Conservation (phyloP, 2,797 vertebrate species). For the Onychomys arenicola region DNA sequence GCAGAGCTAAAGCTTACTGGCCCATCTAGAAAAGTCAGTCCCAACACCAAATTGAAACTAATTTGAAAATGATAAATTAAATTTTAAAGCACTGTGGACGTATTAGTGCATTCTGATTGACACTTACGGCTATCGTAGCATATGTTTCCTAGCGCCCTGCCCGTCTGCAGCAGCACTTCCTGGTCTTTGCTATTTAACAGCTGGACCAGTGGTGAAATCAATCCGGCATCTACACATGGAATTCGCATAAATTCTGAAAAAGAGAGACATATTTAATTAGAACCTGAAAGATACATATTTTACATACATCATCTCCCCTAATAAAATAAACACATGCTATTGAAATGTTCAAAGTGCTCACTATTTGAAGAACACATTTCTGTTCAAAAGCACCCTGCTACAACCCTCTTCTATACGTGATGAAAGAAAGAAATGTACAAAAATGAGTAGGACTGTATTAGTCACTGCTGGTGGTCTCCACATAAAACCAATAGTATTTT, state of each 20-base stretch:
- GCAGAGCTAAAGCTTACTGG: not conserved
- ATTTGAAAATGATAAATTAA: constrained; percentile 1
- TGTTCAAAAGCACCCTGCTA: constrained; percentile 45
- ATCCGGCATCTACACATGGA: constrained; percentile 95
- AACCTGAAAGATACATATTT: constrained; percentile 50
- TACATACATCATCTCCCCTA: constrained; percentile 37
- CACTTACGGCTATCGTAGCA: constrained; percentile 99
- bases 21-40: constrained; percentile 2
- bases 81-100: not conserved
- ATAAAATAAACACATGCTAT: not conserved
- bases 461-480: constrained; percentile 51
- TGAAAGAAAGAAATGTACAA: constrained; percentile 38
- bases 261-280: constrained; percentile 76
- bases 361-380: constrained; percentile 21
- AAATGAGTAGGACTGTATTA: constrained; percentile 36
- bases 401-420: not conserved
- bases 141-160: constrained; percentile 98
- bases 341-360: not conserved
- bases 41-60: constrained; percentile 19
- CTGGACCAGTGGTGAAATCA: constrained; percentile 96
- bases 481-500: constrained; percentile 74
- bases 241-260: constrained; percentile 96
- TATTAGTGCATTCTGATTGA: constrained; percentile 38
- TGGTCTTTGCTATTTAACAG: constrained; percentile 96
- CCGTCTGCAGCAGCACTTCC: constrained; percentile 97